These are phyloP conservation scores for Diadema setosum DNA, from an alignment of 35 echinoderm and acorn worm species.

Conservation along the genomic window DNA sequence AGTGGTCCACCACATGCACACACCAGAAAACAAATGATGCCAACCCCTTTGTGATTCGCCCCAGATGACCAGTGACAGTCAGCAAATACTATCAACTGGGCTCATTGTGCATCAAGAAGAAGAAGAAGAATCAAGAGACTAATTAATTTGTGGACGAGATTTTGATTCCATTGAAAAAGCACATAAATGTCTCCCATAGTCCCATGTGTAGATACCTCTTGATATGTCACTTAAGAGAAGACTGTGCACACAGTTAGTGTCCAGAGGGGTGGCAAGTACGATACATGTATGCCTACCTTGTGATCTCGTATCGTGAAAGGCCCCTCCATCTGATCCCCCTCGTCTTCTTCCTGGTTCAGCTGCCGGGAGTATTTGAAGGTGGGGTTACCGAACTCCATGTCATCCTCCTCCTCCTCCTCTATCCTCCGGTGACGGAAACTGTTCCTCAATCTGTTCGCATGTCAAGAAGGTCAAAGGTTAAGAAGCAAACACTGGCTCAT, in stretches of 20 bases:
- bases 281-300: slow-evolving; percentile 32
- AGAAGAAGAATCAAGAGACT: background rate
- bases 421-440: slow-evolving; percentile 57
- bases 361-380: slow-evolving; percentile 68
- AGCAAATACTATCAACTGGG: too few relatives aligned
- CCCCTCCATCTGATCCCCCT: slow-evolving; percentile 35
- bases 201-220: background rate
- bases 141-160: background rate
- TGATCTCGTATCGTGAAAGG: slow-evolving; percentile 33
- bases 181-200: background rate
- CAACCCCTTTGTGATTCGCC: too few relatives aligned
- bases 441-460: background rate
- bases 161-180: background rate
- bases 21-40: too few relatives aligned
- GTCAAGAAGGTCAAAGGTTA: background rate
- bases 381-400: slow-evolving; percentile 70
- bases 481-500: background rate
- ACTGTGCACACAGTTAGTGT: background rate
- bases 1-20: too few relatives aligned
- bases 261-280: background rate
- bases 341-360: slow-evolving; percentile 61
- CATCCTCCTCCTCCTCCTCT: slow-evolving; percentile 20
- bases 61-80: too few relatives aligned
- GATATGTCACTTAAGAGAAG: background rate
- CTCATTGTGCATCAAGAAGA: background rate